Percentiles rank a stretch among this genome's conserved stretches.
These are phyloP conservation scores for Agraylea sexmaculata DNA, from an alignment of 1,140 invertebrate genomes.

Conservation along the genomic window DNA sequence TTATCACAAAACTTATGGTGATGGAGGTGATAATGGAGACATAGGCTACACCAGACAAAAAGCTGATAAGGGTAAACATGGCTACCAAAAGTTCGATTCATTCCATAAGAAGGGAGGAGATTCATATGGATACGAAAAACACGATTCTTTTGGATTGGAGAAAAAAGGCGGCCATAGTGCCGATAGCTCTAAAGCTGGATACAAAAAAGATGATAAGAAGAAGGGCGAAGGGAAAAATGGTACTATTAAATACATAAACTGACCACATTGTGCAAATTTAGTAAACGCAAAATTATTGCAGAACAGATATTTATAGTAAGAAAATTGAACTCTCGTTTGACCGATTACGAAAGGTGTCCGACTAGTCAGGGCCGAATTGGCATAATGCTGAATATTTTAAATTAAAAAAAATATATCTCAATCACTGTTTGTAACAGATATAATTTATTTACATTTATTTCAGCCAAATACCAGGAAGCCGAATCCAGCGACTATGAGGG, in stretches of 20 bases:
- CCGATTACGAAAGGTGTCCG: too few relatives aligned
- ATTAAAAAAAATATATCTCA: too few relatives aligned
- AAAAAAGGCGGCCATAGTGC: conserved; percentile 26
- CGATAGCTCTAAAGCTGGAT: conserved; percentile 18
- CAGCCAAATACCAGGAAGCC: conserved; percentile 15
- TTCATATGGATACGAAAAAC: conserved; percentile 54
- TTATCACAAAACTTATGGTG: conserved; percentile 32
- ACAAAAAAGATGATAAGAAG: conserved; percentile 29
- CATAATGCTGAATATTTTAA: too few relatives aligned
- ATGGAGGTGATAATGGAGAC: conserved; percentile 44
- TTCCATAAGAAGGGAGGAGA: conserved; percentile 60
- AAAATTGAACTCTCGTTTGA: too few relatives aligned
- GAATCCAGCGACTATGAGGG: conserved; percentile 8
- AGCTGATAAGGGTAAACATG: conserved; percentile 51
- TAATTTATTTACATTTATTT: conserved; percentile 7
- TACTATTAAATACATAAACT: too few relatives aligned
- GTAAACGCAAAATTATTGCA: too few relatives aligned
- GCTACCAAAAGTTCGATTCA: conserved; percentile 57
- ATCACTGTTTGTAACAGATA: too few relatives aligned
- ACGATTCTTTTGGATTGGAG: conserved; percentile 45
- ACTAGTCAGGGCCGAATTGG: too few relatives aligned
- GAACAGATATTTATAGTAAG: too few relatives aligned
- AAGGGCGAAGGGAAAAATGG: conserved; percentile 21
- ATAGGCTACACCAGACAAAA: conserved; percentile 52
- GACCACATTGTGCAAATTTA: too few relatives aligned